Conservation (phyloP, 2,113 vertebrate genomes). For the human region DNA sequence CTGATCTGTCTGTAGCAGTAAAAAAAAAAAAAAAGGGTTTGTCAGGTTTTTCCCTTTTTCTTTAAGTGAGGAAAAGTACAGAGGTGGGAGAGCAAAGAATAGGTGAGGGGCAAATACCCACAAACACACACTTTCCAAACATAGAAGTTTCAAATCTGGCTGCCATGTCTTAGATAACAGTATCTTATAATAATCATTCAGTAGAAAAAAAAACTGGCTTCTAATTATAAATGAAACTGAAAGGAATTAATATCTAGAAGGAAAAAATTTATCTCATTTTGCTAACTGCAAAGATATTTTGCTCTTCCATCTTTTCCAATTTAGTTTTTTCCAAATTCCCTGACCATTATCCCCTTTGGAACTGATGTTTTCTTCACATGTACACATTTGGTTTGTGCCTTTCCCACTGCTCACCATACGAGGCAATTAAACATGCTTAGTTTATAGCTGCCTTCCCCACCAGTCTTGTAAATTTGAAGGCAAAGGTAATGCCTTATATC, state of each 20-base stretch:
- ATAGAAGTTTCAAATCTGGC: not conserved
- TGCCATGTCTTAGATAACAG: slow-evolving; percentile 8
- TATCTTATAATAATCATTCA: not conserved
- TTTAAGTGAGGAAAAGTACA: not conserved
- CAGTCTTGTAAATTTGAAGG: slow-evolving; percentile 25
- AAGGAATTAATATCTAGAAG: slow-evolving; percentile 19
- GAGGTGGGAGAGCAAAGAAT: not conserved
- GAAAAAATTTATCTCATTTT: not conserved
- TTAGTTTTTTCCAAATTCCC: not conserved
- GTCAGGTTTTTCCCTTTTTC: not conserved
- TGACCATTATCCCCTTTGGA: not conserved
- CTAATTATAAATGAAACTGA: not conserved
- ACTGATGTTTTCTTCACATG: not conserved
- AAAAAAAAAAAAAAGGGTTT: not conserved
- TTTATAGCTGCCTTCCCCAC: slow-evolving; percentile 1
- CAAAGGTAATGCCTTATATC: not conserved
- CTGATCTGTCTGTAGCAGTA: not conserved
- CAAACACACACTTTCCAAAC: slow-evolving; percentile 31
- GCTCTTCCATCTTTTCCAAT: slow-evolving; percentile 16
- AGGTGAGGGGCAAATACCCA: not conserved
- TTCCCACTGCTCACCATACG: not conserved
- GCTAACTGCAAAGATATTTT: slow-evolving; percentile 43
- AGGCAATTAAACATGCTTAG: slow-evolving; percentile 4
- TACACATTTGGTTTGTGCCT: not conserved
- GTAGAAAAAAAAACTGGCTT: not conserved